These are phyloP conservation scores for Metridium senile DNA, from an alignment of 92 coral and sea anemone species.

Conservation along the genomic window DNA sequence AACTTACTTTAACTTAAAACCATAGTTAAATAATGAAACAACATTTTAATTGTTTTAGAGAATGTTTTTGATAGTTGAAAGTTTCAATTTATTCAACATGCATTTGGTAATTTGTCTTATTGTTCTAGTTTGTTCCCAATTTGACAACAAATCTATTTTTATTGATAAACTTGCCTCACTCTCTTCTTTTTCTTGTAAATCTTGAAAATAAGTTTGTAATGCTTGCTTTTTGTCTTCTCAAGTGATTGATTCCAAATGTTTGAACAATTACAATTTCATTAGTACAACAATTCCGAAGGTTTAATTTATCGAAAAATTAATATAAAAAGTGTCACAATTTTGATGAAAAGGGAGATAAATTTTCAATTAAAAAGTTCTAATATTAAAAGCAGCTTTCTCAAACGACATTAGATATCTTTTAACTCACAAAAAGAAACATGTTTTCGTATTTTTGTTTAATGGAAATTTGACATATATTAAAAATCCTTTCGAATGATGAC, in stretches of 20 bases:
- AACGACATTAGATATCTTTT: not conserved
- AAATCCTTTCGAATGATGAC: too few species aligned
- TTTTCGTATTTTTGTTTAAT: too few species aligned
- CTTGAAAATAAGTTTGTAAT: too few species aligned
- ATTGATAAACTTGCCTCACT: too few species aligned
- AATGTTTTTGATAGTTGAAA: too few species aligned
- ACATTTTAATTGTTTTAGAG: not conserved
- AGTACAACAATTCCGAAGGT: not conserved
- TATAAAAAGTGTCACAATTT: not conserved
- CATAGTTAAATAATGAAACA: not conserved
- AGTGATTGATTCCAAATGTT: not conserved
- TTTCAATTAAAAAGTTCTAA: not conserved
- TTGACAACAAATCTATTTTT: too few species aligned
- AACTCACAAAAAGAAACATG: too few species aligned
- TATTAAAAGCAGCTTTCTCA: not conserved
- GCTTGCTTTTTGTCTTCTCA: not conserved
- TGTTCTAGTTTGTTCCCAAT: too few species aligned
- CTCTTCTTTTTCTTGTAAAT: too few species aligned
- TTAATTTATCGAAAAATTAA: not conserved
- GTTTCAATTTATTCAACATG: not conserved
- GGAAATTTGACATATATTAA: too few species aligned
- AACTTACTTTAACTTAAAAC: not conserved
- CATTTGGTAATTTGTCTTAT: not conserved
- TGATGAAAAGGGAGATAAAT: not conserved
- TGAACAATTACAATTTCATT: not conserved